Evolutionary conservation across 2,888 invertebrate genomes (phyloP), one percentile per base, ranked within the genome.

Genomic region (Operophtera brumata): DNA sequence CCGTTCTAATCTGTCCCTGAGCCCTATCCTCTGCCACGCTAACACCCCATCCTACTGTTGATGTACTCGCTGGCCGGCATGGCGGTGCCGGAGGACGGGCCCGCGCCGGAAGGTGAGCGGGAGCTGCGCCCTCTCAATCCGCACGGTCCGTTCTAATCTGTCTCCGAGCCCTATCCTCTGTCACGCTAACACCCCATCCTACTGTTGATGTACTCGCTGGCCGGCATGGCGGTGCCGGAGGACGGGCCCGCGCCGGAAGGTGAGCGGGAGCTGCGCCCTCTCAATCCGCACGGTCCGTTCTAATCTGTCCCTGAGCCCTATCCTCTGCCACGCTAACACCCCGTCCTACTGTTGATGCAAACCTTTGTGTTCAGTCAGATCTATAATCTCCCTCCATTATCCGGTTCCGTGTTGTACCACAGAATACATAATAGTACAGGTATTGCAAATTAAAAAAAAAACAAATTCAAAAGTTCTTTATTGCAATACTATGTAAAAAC

Each of bases 211-310:
- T 90, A 91, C 79, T 86, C 86, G 76, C 74, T 90, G 69, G 87
- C 82, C 66, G 78, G 84, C 51, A 76, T 82, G 49, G 60, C 65
- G 40, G 65, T 64, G 46, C 61, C 65, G 30, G 60, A 79, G 71
- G 68, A 39, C 69, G 49, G 59, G 68, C 45, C 53, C 41, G 56
- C 61, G 61, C 69, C 70, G 66, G 78, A 69, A 81, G 86, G 86
- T 81, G 88, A 86, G 84, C 80, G 80, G 51, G 88, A 89, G 76
- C 85, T 88, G 69, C 83, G 83, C 57, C 89, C 87, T 50, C 87
- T 90, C 69, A 75, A 82, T 69, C 79, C 84, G 65, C 76, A 81
- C 77, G 87, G 89, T 87, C 82, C 75, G 88, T 85, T 60, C 60
- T 49, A 50, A 44, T 12, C 48, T 43, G 36, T 37, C 30, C 47